Evolutionary conservation across 64 coral and sea anemone genomes (phyloP), one percentile per base, ranked within the genome.

Genomic region (Trachythela sp.): DNA sequence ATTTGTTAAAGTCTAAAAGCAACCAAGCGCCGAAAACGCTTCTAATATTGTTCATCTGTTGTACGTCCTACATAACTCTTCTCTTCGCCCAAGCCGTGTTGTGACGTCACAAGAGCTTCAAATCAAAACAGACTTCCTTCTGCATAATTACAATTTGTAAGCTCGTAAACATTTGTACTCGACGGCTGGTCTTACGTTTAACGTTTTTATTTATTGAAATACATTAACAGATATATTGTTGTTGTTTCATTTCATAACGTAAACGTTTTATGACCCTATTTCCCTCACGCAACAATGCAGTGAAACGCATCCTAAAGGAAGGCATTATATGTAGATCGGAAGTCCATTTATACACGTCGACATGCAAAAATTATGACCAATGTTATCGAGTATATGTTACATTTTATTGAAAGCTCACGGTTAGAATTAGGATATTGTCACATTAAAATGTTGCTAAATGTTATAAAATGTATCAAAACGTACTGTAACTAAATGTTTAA

Each of bases 91-190:
- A 80, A 39, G 33, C 75, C 31, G 75, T 80, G 37, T 39, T 80
- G 75, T 80, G 75, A 80, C 75, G 75, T 80, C 75, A 80, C 75
- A 39, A 80, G 33, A 39, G 75, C 37, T 80, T 39, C 33, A 15
- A 80, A 80, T 80, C 75, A 80, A 80, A 80, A 80, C 75, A 80
- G 75, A 80, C 75, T 80, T 80, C 75, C 75, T 80, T 80, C 75
- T 80, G 75, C 75, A 36, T 80, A 37, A 80, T n/a, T 68, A 22
- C 20, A 22, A 22, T 68, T 80, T 80, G 10, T 30, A 29, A 27
- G 17, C 56, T 64, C 3, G 56, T 64, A 27, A 5, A 64, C 56
- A 64, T 64, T 64, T 64, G 56, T 64, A 64, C 24, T 64, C 56
- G 7, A 20, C 26, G 56, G 4, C 6, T 13, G 56, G 26, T 64